Evolutionary conservation across 2,888 invertebrate genomes (phyloP), one percentile per base, ranked within the genome.

Genomic region (Scaptomyza caliginosa): DNA sequence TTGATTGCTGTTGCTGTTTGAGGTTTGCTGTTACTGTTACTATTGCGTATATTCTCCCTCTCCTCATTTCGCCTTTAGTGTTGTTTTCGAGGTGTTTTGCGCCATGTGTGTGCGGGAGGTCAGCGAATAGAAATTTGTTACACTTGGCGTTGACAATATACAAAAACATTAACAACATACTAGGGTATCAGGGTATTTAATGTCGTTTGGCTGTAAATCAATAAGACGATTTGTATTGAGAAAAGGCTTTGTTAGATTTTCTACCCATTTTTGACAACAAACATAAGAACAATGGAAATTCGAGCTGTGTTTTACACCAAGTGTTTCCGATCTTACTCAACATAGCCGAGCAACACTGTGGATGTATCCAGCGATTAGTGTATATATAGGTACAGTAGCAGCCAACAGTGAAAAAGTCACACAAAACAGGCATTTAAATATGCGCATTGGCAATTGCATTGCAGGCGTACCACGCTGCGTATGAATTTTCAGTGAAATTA

Each of bases 401-500:
- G 38, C 45, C 16, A 34, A 30, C 11, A 36, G 42, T 21, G 28
- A 40, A 49, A 49, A 30, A 42, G 63, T 39, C 54, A 34, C 57
- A 64, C 57, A 58, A 67, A 62, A 51, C 51, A 70, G 77, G 56
- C 73, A 74, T 76, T 77, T 73, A 75, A 77, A 75, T 75, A 75
- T 75, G 74, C 74, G 77, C 74, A 75, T 75, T 73, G 72, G 56
- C 77, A 74, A 74, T 73, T 76, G 74, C 73, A 73, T 62, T 75
- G 77, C 73, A 64, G 74, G 74, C 77, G 74, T 67, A 74, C 74
- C 66, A 77, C 77, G 70, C 70, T 76, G 76, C 76, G 77, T 76
- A 76, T 76, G 76, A 77, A 76, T 77, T 76, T 77, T 77, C 77
- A 59, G 57, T 51, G 67, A 72, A 78, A 77, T 77, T 77, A 72